Percentiles rank a stretch among this genome's conserved stretches.
These are phyloP conservation scores for Cosmopolites sordidus DNA, from an alignment of 2,888 invertebrate species.

Conservation along the genomic window DNA sequence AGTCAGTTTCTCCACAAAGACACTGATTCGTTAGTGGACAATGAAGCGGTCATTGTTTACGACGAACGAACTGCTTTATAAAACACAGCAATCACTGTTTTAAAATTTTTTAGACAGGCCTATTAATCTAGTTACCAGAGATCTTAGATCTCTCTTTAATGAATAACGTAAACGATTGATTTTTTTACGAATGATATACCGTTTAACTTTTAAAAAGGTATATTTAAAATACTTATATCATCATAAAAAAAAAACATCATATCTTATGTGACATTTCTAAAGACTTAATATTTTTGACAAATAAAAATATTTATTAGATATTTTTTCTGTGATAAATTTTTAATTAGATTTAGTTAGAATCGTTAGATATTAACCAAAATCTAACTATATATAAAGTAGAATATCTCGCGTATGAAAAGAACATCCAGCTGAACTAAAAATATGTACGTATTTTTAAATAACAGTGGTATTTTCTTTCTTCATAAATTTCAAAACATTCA, in stretches of 20 bases:
- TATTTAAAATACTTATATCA: not conserved
- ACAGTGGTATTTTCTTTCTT: too few species aligned
- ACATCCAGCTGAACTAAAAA: too few species aligned
- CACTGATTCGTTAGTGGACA: slow-evolving; percentile 64
- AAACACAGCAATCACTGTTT: slow-evolving; percentile 1
- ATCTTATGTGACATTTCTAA: slow-evolving; percentile 2
- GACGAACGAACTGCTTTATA: slow-evolving; percentile 75
- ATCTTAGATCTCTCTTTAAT: not conserved
- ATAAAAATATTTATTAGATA: slow-evolving; percentile 2
- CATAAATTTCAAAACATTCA: too few species aligned
- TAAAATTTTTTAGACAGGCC: not conserved
- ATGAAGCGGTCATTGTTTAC: slow-evolving; percentile 76
- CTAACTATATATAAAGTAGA: too few species aligned
- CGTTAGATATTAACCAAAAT: not conserved
- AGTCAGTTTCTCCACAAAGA: slow-evolving; percentile 58
- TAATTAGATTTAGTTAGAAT: slow-evolving; percentile 1
- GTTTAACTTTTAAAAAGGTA: too few species aligned
- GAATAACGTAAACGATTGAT: too few species aligned
- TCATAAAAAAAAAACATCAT: slow-evolving; percentile 1
- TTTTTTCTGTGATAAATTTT: slow-evolving; percentile 16
- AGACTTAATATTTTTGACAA: slow-evolving; percentile 2
- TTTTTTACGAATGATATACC: too few species aligned
- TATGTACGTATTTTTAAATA: too few species aligned
- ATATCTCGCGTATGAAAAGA: too few species aligned
- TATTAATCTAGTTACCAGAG: not conserved